Percentiles rank a stretch among this genome's conserved stretches.
Evolutionary conservation across 2,888 invertebrate genomes (phyloP).

Genomic region (Pyrochroa serraticornis): DNA sequence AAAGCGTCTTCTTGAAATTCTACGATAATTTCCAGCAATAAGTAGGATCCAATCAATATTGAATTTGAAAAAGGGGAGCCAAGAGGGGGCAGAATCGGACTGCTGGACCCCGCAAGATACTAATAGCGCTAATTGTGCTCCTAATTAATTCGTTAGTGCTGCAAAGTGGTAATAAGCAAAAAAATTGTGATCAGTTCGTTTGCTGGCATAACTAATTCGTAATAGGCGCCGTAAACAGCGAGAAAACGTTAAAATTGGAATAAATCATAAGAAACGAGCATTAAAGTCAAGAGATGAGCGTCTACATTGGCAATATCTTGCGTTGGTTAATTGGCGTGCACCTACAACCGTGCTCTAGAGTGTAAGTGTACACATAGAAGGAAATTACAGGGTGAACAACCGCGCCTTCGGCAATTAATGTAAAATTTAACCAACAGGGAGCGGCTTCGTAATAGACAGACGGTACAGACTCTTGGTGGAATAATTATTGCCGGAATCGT

Average conservation of each 20-base stretch:
- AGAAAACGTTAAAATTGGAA: not conserved
- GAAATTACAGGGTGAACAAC: conserved; percentile 28
- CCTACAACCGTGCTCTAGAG: conserved; percentile 3
- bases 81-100: too few species aligned
- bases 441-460: conserved; percentile 27
- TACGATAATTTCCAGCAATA: too few species aligned
- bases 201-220: not conserved
- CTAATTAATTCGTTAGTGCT: too few species aligned
- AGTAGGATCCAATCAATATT: too few species aligned
- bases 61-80: too few species aligned
- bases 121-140: too few species aligned
- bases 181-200: too few species aligned
- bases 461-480: conserved; percentile 17
- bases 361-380: conserved; percentile 12
- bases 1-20: too few species aligned
- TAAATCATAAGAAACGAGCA: conserved; percentile 5
- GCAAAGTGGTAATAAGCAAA: too few species aligned
- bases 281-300: conserved; percentile 10
- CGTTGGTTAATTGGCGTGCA: conserved; percentile 10
- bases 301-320: conserved; percentile 7
- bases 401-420: conserved; percentile 25
- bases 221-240: not conserved
- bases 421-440: conserved; percentile 18
- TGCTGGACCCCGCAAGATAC: too few species aligned
- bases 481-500: conserved; percentile 33